Conservation (phyloP, 2,797 vertebrate species). For the Manis javanica region DNA sequence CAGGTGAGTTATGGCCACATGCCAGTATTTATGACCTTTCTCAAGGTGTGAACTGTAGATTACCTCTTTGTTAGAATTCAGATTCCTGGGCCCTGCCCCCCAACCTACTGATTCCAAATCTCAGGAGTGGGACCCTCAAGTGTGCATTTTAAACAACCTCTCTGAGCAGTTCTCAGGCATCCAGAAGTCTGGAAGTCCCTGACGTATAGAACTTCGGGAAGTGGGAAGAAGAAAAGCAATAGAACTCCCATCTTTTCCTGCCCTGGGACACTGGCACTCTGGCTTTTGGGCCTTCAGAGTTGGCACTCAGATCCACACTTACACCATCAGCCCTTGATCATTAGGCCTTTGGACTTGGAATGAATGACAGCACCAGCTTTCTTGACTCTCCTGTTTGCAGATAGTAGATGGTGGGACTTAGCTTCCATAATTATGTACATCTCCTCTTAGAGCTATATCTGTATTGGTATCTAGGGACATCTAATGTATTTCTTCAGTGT, state of each 20-base stretch:
- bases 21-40: neutral
- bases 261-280: neutral
- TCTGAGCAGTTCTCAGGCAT: neutral
- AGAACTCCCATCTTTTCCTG: neutral
- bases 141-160: too few relatives aligned
- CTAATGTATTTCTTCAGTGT: too few relatives aligned
- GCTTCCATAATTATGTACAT: neutral
- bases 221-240: accelerated
- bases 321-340: neutral
- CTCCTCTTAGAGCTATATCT: neutral
- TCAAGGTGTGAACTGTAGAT: neutral
- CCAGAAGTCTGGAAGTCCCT: neutral
- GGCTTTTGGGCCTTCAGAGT: too few relatives aligned
- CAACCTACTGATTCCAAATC: neutral
- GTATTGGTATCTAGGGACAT: neutral
- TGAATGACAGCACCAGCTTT: neutral
- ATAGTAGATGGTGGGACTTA: neutral
- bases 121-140: neutral
- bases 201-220: neutral
- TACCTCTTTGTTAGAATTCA: neutral
- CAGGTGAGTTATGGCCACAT: neutral
- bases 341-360: neutral
- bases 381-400: neutral
- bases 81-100: neutral
- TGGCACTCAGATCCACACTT: neutral